These are phyloP conservation scores for Gandaritis pyraliata DNA, from an alignment of 2,888 invertebrate genomes.

Conservation along the genomic window DNA sequence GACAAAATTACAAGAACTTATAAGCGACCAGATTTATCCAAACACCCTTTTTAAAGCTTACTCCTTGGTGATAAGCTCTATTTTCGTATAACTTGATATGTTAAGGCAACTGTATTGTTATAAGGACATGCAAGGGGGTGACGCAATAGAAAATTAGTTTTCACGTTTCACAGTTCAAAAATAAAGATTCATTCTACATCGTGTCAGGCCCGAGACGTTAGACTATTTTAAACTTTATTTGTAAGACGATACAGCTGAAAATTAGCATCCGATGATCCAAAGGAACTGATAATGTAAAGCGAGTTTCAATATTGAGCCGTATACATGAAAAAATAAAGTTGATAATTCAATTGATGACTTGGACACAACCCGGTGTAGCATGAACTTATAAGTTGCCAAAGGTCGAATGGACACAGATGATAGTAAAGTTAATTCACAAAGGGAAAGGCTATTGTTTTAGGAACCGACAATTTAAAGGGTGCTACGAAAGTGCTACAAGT, in stretches of 20 bases:
- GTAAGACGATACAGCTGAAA: no score
- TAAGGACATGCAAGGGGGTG: slow-evolving; percentile 20
- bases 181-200: no score
- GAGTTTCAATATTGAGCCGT: no score
- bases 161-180: slow-evolving; percentile 8
- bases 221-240: no score
- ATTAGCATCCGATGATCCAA: no score
- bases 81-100: not conserved
- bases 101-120: slow-evolving; percentile 18
- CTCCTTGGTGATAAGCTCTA: slow-evolving; percentile 2
- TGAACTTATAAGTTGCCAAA: not conserved
- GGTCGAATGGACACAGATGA: slow-evolving; percentile 15
- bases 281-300: no score
- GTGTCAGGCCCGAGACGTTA: no score
- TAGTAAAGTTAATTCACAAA: slow-evolving; percentile 15
- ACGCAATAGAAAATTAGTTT: slow-evolving; percentile 29
- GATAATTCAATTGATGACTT: no score
- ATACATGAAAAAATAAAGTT: no score
- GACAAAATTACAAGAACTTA: slow-evolving; percentile 20
- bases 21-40: slow-evolving; percentile 13
- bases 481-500: slow-evolving; percentile 15
- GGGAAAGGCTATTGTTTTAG: slow-evolving; percentile 26
- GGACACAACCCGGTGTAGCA: no score
- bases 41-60: slow-evolving; percentile 11
- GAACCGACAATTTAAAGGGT: slow-evolving; percentile 20